These are phyloP conservation scores for Kryptopterus vitreolus DNA, from an alignment of 2,797 vertebrate species.

Conservation along the genomic window DNA sequence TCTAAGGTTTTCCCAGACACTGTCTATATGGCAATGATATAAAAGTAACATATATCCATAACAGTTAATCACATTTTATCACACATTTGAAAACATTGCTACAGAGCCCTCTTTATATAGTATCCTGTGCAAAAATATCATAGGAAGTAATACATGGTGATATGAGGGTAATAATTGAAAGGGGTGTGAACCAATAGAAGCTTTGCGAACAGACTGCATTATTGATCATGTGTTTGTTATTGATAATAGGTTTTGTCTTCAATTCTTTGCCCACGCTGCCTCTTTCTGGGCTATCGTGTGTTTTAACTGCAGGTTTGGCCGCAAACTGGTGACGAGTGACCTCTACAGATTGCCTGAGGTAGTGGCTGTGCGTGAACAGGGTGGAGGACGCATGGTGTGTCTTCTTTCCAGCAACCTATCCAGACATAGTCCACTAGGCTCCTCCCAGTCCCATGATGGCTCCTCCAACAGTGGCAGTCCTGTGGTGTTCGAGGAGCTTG, in stretches of 20 bases:
- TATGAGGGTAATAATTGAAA: neutral
- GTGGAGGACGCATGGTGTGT: slow-evolving; percentile 84
- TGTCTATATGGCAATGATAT: neutral
- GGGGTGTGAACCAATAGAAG: neutral
- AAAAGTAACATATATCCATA: neutral
- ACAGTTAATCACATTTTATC: neutral
- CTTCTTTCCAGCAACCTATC: slow-evolving; percentile 86
- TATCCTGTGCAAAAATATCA: neutral
- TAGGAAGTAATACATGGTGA: neutral
- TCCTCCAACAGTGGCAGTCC: slow-evolving; percentile 90
- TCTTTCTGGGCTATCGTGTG: neutral
- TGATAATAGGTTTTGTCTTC: neutral
- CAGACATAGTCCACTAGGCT: slow-evolving; percentile 89
- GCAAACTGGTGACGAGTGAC: slow-evolving; percentile 84
- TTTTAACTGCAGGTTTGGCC: slow-evolving; percentile 78
- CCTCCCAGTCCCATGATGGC: slow-evolving; percentile 88
- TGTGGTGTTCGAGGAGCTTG: slow-evolving; percentile 93
- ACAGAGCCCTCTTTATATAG: neutral
- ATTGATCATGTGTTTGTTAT: neutral
- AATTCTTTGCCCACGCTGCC: neutral
- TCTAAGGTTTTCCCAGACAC: neutral
- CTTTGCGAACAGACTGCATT: neutral
- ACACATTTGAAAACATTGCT: neutral
- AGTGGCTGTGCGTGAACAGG: slow-evolving; percentile 88
- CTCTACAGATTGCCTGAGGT: slow-evolving; percentile 87